Evolutionary conservation across 2,113 vertebrate genomes (phyloP).

Genomic region (Chaetodon auriga): DNA sequence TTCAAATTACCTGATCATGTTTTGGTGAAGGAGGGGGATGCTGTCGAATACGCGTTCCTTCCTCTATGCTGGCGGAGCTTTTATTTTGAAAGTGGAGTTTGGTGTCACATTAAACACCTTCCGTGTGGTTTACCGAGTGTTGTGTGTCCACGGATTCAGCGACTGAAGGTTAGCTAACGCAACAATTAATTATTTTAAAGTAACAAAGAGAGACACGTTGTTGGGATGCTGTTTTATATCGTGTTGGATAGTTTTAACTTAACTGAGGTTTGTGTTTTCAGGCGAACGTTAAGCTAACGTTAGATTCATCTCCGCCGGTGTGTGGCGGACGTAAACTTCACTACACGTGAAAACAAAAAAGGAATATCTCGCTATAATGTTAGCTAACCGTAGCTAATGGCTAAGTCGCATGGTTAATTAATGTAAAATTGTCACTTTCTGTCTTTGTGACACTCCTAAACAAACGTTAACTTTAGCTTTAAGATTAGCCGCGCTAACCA

Average conservation of each 20-base stretch:
- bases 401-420: not conserved
- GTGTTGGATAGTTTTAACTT: not conserved
- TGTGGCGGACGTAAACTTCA: conserved; percentile 31
- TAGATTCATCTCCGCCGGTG: too few species aligned
- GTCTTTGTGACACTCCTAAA: not conserved
- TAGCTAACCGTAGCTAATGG: not conserved
- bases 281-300: conserved; percentile 4
- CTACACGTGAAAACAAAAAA: conserved; percentile 38
- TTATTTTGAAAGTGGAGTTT: conserved; percentile 65
- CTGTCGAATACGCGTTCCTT: rapidly evolving
- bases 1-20: not conserved
- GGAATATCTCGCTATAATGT: too few species aligned
- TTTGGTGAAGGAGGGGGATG: rapidly evolving
- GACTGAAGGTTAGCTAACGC: conserved; percentile 50
- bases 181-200: not conserved
- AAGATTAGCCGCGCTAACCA: not conserved
- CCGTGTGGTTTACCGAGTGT: conserved; percentile 35
- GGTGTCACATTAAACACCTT: conserved; percentile 56
- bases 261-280: not conserved
- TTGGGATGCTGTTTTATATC: rapidly evolving
- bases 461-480: not conserved
- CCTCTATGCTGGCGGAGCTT: rapidly evolving
- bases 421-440: not conserved
- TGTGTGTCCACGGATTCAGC: conserved; percentile 11
- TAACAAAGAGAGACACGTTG: not conserved